Base-by-base conservation (phyloP, 2,888 invertebrate genomes). In the Agrotis ipsilon region DNA sequence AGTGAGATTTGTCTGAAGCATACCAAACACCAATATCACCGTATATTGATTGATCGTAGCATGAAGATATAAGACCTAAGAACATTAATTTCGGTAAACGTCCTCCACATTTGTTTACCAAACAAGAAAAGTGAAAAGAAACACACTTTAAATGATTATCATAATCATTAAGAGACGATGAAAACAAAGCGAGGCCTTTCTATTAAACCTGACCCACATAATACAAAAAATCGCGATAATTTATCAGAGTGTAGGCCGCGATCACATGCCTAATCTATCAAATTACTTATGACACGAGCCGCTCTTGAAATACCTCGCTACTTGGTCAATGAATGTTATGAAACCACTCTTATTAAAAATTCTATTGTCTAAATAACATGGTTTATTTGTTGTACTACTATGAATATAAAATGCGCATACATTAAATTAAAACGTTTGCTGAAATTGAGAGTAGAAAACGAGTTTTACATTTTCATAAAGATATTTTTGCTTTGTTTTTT, bases 201-300 rank as follows among this genome's bases (percentile, higher is more conserved):
- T 81, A 87, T 86, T 81, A 88, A 87, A 86, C 72, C 84, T 89
- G 88, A 89, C 85, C 88, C 51, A 88, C 84, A 87, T 88, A 58
- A 62, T 60, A 80, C 80, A 82, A 83, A 83, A n/a, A 76, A 81
- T 72, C 68, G 70, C 72, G 78, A 74, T 80, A 71, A 82, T 81
- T 76, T 69, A 78, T 72, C 59, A 72, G 39, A 60, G 70, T 57
- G 79, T 83, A 73, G 72, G 82, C 80, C 66, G 64, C 65, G 72
- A 78, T 71, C 72, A 82, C 57, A 73, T 58, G 55, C 59, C 52
- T 71, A 71, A 81, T 83, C 72, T 82, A 82, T 85, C 81, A 82
- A 80, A 80, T 68, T 66, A 67, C 62, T 73, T 78, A 75, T 72
- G 71, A 76, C 78, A 82, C 59, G 71, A 75, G 70, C 67, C 55